phyloP scores from a whole-genome alignment of 2,113 vertebrate genomes.

The Bagarius yarrelli region DNA sequence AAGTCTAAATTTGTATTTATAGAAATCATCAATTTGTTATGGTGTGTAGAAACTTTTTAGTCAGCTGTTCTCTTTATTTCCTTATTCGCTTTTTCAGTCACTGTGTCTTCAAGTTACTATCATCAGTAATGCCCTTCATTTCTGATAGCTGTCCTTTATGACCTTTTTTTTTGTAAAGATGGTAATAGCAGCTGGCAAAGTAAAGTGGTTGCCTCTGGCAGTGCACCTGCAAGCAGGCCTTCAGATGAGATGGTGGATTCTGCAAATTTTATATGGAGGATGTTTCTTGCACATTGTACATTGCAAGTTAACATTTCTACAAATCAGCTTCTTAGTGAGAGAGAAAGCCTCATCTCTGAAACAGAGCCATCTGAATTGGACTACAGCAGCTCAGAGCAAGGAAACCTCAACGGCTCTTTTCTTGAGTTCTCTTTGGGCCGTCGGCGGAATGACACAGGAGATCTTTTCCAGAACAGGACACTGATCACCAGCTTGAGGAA shows the following conservation, averaged over 20 bases:
- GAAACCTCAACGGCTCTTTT: conserved; percentile 75
- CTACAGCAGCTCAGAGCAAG: conserved; percentile 70
- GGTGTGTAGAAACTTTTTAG: background rate
- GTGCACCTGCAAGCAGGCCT: conserved; percentile 53
- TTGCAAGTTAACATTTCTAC: conserved; percentile 77
- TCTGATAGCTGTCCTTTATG: background rate
- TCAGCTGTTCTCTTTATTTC: background rate
- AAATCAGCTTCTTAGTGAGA: conserved; percentile 80
- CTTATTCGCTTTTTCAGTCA: background rate
- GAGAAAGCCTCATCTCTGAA: conserved; percentile 67
- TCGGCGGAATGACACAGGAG: conserved; percentile 75
- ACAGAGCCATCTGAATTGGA: conserved; percentile 70
- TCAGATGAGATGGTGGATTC: conserved; percentile 69
- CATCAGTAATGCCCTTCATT: background rate
- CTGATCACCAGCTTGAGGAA: conserved; percentile 63
- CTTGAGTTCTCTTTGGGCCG: conserved; percentile 78
- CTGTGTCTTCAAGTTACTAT: background rate
- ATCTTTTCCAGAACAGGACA: conserved; percentile 76
- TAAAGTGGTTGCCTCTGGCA: conserved; percentile 53
- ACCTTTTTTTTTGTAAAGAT: conserved; percentile 45
- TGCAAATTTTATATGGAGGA: conserved; percentile 82
- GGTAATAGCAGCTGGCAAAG: conserved; percentile 66
- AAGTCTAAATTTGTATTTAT: conserved; percentile 10
- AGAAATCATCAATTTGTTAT: background rate
- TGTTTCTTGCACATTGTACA: conserved; percentile 71